Evolutionary conservation across 2,113 vertebrate species (phyloP).

Genomic region (Aplodontia rufa): DNA sequence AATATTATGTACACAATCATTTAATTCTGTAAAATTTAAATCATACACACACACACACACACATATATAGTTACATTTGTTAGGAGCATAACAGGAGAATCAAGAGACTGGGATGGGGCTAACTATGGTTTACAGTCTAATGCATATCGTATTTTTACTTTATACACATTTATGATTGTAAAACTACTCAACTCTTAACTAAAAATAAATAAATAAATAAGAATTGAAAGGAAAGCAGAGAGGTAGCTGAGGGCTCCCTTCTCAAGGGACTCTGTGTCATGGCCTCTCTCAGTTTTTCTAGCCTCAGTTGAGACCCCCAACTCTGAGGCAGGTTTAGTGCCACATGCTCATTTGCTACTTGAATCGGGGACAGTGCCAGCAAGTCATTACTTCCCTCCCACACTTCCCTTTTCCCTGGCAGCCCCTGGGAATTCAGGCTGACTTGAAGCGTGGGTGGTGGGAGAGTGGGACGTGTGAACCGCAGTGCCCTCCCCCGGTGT

Average conservation of each 20-base stretch:
- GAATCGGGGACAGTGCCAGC: neutral
- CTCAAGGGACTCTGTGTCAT: neutral
- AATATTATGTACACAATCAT: no score
- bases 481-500: constrained; percentile 4
- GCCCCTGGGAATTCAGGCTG: neutral
- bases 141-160: no score
- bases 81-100: no score
- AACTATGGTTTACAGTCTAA: no score
- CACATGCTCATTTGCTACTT: neutral
- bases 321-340: neutral
- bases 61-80: no score
- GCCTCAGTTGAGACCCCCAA: neutral
- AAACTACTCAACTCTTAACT: no score
- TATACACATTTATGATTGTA: no score
- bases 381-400: neutral
- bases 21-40: no score
- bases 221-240: constrained; percentile 28
- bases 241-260: neutral
- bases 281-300: neutral
- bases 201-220: neutral
- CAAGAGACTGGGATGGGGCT: no score
- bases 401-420: constrained; percentile 36
- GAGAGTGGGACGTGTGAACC: constrained; percentile 47
- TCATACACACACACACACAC: no score
- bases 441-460: constrained; percentile 25